Base-by-base conservation (phyloP, 2,797 vertebrate genomes). In the Adrianichthys oophorus region DNA sequence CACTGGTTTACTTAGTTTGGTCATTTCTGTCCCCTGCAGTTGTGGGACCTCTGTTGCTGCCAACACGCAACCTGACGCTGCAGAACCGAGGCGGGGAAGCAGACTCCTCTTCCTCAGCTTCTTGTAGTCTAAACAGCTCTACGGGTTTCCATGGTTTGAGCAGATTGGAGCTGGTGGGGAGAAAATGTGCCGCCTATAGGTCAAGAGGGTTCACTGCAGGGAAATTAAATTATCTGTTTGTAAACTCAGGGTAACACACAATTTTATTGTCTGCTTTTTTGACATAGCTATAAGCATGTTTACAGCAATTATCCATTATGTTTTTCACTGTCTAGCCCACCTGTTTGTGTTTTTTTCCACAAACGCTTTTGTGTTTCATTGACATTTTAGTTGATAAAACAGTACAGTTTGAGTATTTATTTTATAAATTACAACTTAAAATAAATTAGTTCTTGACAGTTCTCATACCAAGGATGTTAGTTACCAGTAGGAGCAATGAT, bases 11-110 rank as follows among this genome's bases (percentile, higher is more conserved):
- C 76, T 83, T 77, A 74, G 85, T 79, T 85, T 79, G 80, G 82
- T 85, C 82, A 85, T 88, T 75, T 44, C 63, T 68, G 83, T 84
- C 82, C 85, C 85, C 84, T 75, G 80, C 74, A 64, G 82, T 59
- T 79, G 66, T 79, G 79, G 76, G 84, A 87, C 79, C 67, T 66
- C 58, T 7, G 52, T 68, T 15, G 57, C 32, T 64, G 72, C 78
- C 82, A 72, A 46, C 52, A 32, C 56, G 82, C 80, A 85, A 89
- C 74, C 59, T 59, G 78, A 87, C 2, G 59, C 81, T 32, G 61
- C 70, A 6, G 79, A 55, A 52, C 72, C 68, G 23, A 76, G 82
- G 82, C 54, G 72, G 69, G 76, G 74, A 80, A 56, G 50, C 61
- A 48, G 68, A 72, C 72, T 76, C 51, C 43, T 32, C 70, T 67